Base-by-base conservation (phyloP, 2,113 vertebrate species). In the Carassius auratus region DNA sequence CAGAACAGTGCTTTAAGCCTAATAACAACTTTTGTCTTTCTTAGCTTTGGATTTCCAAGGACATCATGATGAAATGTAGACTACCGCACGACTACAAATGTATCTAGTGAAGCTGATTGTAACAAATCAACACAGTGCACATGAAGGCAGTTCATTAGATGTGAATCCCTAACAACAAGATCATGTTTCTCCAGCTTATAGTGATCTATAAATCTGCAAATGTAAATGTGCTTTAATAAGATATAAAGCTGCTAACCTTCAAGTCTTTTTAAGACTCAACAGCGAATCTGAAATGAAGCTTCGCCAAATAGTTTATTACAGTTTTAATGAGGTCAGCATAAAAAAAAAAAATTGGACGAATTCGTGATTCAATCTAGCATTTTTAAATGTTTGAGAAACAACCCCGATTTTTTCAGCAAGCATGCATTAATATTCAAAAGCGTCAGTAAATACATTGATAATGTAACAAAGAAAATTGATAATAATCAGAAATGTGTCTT, bases 161-260 rank as follows among this genome's bases (percentile, higher is more conserved):
- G 36, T 38, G 3, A 38, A 2, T 38, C 36, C 36, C 36, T 38
- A 83, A 75, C 75, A 85, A 87, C 61, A 38, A 3, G 36, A 38
- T 38, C 3, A 38, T 38, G 61, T 66, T 74, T 84, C 42, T 21
- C 30, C 69, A 62, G 42, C n/a, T 76, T 81, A 81, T 50, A 61
- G 21, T 55, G 9, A 84, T 91, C 90, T 86, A 86, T 86, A 87
- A 91, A 92, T 26, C 26, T 26, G 26, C 26, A 26, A 26, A 26
- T 87, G 62, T 71, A 8, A 83, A 79, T 81, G 84, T 87, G 76
- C 71, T 69, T 84, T 85, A 84, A 89, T 6, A 38, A 73, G n/a
- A 50, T 84, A 42, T 13, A 75, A 52, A 52, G 26, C 19, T 30
- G 15, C 33, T 23, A 59, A 26, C 48, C n/a, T 8, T 61, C 36